Evolutionary conservation across 2,888 invertebrate species (phyloP).

Genomic region (Sthenelais limicola): DNA sequence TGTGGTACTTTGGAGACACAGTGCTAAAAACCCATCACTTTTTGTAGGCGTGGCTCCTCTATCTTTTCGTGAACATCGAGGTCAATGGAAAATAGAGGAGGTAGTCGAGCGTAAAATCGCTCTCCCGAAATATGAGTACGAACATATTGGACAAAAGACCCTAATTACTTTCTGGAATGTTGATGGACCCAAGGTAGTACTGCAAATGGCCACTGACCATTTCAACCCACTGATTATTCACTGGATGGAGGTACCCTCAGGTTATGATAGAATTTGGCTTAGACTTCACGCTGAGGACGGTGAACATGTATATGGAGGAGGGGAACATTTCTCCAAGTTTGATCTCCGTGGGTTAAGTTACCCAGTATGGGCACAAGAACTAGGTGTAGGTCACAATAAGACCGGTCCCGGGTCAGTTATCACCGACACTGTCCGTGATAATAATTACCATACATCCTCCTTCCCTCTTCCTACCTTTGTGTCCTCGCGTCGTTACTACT

Average conservation of each 20-base stretch:
- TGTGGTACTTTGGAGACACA: too few relatives aligned
- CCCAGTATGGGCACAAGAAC: constrained; percentile 67
- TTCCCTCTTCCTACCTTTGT: constrained; percentile 64
- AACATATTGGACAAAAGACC: too few relatives aligned
- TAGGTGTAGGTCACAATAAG: too few relatives aligned
- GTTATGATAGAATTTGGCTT: constrained; percentile 59
- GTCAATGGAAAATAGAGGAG: too few relatives aligned
- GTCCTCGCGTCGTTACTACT: constrained; percentile 55
- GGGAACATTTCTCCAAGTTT: constrained; percentile 65
- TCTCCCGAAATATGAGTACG: too few relatives aligned
- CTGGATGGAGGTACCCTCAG: constrained; percentile 35
- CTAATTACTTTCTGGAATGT: too few relatives aligned
- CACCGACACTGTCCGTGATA: constrained; percentile 54
- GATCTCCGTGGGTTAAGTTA: constrained; percentile 59
- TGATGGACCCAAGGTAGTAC: too few relatives aligned
- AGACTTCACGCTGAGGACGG: constrained; percentile 54
- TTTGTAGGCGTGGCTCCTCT: too few relatives aligned
- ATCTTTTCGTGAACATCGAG: too few relatives aligned
- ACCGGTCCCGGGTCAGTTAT: too few relatives aligned
- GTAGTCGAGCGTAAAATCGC: too few relatives aligned
- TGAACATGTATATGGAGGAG: constrained; percentile 64
- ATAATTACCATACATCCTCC: constrained; percentile 64
- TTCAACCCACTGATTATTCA: constrained; percentile 53
- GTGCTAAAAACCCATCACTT: too few relatives aligned
- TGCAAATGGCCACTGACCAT: constrained; percentile 48